Percentiles rank a stretch among this genome's conserved stretches.
phyloP scores from a whole-genome alignment of 2,888 invertebrate genomes.

The Agrochola litura region DNA sequence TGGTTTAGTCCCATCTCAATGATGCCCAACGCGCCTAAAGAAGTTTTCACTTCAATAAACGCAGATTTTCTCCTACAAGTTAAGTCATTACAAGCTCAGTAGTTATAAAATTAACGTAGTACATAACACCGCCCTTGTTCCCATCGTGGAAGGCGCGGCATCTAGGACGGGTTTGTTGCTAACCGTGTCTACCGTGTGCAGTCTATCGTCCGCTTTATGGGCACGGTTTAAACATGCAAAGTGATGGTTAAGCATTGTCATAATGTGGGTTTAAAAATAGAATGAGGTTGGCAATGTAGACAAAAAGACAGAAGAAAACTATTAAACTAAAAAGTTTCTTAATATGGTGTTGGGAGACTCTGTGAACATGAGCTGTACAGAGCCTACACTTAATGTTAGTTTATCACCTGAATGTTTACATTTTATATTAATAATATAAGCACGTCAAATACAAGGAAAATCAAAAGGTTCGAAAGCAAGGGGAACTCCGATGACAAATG shows the following conservation, averaged over 20 bases:
- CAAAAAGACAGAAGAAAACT: neutral
- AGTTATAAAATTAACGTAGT: conserved; percentile 53
- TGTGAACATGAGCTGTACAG: neutral
- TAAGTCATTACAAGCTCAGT: conserved; percentile 14
- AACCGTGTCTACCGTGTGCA: conserved; percentile 27
- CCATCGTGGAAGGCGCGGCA: conserved; percentile 54
- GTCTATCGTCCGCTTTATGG: conserved; percentile 41
- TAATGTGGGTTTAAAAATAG: conserved; percentile 20
- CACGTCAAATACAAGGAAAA: conserved; percentile 55
- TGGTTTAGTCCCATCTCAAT: too few relatives aligned
- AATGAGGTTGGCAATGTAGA: neutral
- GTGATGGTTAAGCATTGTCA: conserved; percentile 10
- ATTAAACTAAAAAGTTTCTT: neutral
- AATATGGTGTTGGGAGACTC: neutral
- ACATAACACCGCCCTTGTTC: conserved; percentile 57
- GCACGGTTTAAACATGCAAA: conserved; percentile 43
- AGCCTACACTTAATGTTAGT: neutral
- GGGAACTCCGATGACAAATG: conserved; percentile 54
- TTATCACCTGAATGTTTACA: neutral
- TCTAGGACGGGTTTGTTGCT: conserved; percentile 63
- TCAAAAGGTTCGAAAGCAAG: conserved; percentile 45
- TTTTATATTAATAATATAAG: neutral
- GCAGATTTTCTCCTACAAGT: neutral
- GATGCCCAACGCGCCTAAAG: too few relatives aligned
- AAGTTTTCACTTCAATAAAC: neutral